These are phyloP conservation scores for Blera fallax DNA, from an alignment of 2,888 invertebrate species.

Conservation along the genomic window DNA sequence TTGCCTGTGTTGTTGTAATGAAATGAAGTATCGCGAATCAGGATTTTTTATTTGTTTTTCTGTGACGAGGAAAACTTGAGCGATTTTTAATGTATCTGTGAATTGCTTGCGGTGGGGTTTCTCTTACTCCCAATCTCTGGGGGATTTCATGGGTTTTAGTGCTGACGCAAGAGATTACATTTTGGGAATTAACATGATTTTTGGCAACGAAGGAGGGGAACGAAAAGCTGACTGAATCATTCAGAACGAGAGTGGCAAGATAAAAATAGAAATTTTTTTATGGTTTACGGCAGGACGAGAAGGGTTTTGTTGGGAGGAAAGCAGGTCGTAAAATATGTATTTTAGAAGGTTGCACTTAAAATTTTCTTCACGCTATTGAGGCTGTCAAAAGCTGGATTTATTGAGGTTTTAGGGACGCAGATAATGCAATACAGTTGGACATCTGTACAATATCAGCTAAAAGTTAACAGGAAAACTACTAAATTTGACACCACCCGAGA, in stretches of 20 bases:
- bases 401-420: neutral
- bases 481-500: no score
- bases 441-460: no score
- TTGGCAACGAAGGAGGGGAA: neutral
- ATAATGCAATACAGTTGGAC: neutral
- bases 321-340: slow-evolving; percentile 14
- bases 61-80: slow-evolving; percentile 11
- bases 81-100: slow-evolving; percentile 48
- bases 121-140: no score
- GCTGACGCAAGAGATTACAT: neutral
- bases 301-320: slow-evolving; percentile 1
- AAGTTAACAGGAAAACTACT: no score
- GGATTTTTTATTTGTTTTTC: slow-evolving; percentile 30
- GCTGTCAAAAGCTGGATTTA: neutral
- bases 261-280: neutral
- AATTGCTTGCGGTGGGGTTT: slow-evolving; percentile 10
- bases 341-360: neutral
- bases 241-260: neutral
- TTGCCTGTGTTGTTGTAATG: slow-evolving; percentile 2
- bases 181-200: slow-evolving; percentile 5
- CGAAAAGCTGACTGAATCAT: neutral
- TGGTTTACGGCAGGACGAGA: neutral
- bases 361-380: neutral
- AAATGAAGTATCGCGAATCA: slow-evolving; percentile 14
- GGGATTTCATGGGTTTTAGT: slow-evolving; percentile 3